phyloP scores from a whole-genome alignment of 2,888 invertebrate species.

The Arenicola marina region DNA sequence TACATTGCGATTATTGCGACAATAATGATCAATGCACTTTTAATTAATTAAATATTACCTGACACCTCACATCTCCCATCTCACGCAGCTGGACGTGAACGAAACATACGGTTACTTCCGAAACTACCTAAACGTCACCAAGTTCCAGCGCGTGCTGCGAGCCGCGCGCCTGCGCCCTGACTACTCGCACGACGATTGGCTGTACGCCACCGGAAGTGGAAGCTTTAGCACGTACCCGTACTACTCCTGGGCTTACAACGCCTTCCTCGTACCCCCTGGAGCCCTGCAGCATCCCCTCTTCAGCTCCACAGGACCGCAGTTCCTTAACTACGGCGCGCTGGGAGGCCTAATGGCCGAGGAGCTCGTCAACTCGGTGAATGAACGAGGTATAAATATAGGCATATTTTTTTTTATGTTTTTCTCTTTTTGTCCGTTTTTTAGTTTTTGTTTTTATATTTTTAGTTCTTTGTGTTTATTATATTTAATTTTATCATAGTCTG shows the following conservation, averaged over 20 bases:
- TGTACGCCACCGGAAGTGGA: not conserved
- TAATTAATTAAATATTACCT: no score
- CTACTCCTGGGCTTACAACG: conserved; percentile 41
- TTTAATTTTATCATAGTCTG: no score
- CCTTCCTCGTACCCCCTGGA: conserved; percentile 50
- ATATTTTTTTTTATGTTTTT: no score
- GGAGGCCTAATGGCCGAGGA: conserved; percentile 45
- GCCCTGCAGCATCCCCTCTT: conserved; percentile 52
- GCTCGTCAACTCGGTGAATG: conserved; percentile 44
- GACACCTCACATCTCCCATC: no score
- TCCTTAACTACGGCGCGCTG: conserved; percentile 50
- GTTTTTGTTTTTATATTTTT: no score
- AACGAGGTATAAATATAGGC: no score
- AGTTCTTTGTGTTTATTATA: no score
- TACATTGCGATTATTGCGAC: no score
- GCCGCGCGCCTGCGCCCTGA: conserved; percentile 24
- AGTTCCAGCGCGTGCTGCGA: conserved; percentile 59
- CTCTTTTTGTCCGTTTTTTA: no score
- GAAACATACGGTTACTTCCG: conserved; percentile 64
- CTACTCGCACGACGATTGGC: conserved; percentile 10
- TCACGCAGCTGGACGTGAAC: conserved; percentile 64
- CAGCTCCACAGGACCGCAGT: conserved; percentile 42
- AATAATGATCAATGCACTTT: no score
- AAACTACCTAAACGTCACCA: conserved; percentile 64
- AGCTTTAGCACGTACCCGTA: not conserved